These are phyloP conservation scores for Triops cancriformis DNA, from an alignment of 1,140 invertebrate species.

Conservation along the genomic window DNA sequence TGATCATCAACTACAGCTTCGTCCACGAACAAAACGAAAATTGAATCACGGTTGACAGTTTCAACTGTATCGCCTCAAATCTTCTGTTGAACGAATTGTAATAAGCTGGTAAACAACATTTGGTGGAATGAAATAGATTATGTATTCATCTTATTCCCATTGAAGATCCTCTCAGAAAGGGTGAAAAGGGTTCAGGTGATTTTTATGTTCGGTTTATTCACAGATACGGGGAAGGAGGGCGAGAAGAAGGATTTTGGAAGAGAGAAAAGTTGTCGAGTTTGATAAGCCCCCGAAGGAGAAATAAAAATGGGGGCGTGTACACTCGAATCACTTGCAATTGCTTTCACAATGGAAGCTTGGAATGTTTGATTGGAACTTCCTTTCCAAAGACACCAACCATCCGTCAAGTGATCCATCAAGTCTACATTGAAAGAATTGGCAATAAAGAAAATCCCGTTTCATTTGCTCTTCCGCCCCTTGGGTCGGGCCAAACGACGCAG, in stretches of 20 bases:
- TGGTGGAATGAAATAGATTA: neutral
- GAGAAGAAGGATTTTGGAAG: neutral
- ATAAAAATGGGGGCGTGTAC: neutral
- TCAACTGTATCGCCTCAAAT: no score
- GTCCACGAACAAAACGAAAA: no score
- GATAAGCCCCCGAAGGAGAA: neutral
- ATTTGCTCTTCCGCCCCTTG: neutral
- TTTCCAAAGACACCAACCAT: neutral
- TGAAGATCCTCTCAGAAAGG: neutral
- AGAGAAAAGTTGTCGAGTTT: neutral
- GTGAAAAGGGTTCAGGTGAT: neutral
- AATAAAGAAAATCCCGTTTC: no score
- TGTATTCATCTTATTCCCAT: neutral
- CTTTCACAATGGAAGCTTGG: neutral
- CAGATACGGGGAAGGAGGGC: neutral
- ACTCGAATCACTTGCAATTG: neutral
- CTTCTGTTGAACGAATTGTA: neutral
- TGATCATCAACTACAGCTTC: no score
- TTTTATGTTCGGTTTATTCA: neutral
- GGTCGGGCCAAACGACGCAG: neutral
- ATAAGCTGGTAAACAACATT: neutral
- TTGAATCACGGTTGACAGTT: no score
- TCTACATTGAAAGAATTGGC: no score
- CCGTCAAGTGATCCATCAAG: no score
- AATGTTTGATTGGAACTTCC: neutral